Base-by-base conservation (phyloP, 2,797 vertebrate species). In the Melanotaenia boesemani region DNA sequence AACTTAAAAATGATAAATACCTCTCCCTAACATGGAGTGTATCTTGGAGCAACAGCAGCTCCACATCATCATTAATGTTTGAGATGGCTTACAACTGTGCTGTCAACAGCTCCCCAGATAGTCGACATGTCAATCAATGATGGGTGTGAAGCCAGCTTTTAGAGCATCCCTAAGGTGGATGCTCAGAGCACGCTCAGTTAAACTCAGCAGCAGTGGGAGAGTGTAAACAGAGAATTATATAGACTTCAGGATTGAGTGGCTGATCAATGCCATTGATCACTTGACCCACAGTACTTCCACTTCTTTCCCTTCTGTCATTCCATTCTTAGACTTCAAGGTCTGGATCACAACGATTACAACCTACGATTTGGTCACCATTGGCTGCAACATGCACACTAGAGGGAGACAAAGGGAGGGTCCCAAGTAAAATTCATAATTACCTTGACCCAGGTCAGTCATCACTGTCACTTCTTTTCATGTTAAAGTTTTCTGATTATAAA, bases 191-290 rank as follows among this genome's bases (percentile, higher is more conserved):
- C 54, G 88, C 91, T 94, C 91, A 88, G 90, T 94, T 95, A 93
- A 95, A 95, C 93, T 93, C 82, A 89, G 88, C 86, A 83, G 91
- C 87, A 83, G 75, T 71, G 79, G 82, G 65, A 86, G 81, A 89
- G 91, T 92, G 92, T 93, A 94, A 94, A 94, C 93, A 94, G 88
- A 93, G 90, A 91, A 85, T 82, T 89, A 91, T 92, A 93, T 91
- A 90, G 92, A 94, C 89, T 92, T 74, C 73, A 18, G 79, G 80
- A 95, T 92, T 90, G 93, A 95, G 88, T 82, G 61, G 50, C 67
- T 94, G 90, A 95, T 95, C 93, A 94, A 95, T 96, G 89, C 58
- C 84, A 95, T 93, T 94, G 94, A 96, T 95, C 93, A 92, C 81
- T 77, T 72, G 62, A 78, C 94, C 86, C 52, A 66, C 80, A 78